These are phyloP conservation scores for Amphiprion percula DNA, from an alignment of 2,113 vertebrate genomes.

Conservation along the genomic window DNA sequence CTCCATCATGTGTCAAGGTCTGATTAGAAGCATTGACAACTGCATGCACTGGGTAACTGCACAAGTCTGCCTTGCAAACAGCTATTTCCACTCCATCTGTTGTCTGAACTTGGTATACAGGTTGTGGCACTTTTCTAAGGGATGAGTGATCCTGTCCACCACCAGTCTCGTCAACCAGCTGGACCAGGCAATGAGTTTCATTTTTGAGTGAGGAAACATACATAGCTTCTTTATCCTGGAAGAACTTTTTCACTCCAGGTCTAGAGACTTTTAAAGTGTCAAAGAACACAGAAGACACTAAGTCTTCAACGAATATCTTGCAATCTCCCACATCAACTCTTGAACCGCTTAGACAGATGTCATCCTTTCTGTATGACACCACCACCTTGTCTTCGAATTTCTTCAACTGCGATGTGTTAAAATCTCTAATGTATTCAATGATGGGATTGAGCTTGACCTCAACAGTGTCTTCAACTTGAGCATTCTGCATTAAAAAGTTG, in stretches of 20 bases:
- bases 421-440: constrained; percentile 79
- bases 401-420: constrained; percentile 58
- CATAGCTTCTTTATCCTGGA: constrained; percentile 70
- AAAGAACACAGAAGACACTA: constrained; percentile 68
- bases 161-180: constrained; percentile 71
- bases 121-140: background rate
- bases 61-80: constrained; percentile 84
- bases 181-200: constrained; percentile 82
- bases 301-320: constrained; percentile 42
- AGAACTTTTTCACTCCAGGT: constrained; percentile 85
- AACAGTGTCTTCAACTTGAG: constrained; percentile 72
- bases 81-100: constrained; percentile 79
- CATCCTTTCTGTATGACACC: constrained; percentile 72
- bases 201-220: constrained; percentile 56
- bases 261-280: constrained; percentile 72
- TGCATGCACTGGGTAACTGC: constrained; percentile 77
- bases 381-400: constrained; percentile 63
- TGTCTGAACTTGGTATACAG: constrained; percentile 53
- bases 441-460: constrained; percentile 47
- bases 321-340: constrained; percentile 73
- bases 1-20: constrained; percentile 72
- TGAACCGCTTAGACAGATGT: constrained; percentile 83
- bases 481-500: constrained; percentile 84
- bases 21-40: constrained; percentile 85
- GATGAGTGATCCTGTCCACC: background rate